phyloP scores from a whole-genome alignment of 37 sponge, comb jelly and placozoan genomes.

The Spongilla lacustris region DNA sequence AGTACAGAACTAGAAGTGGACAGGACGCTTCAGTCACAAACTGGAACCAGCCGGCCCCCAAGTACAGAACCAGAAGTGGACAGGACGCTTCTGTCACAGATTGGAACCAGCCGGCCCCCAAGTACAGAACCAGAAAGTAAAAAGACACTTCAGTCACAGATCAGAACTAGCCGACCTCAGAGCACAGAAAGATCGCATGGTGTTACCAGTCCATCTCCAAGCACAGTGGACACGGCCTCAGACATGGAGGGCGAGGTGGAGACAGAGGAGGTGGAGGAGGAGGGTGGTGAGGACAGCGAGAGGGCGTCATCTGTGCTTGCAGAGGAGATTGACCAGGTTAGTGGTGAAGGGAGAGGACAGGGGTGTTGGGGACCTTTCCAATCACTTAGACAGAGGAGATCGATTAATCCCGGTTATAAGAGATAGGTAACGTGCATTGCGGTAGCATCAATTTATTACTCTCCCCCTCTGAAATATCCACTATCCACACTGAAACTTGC shows the following conservation, averaged over 20 bases:
- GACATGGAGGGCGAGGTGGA: constrained; percentile 18
- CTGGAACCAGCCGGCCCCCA: not conserved
- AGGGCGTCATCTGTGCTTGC: not conserved
- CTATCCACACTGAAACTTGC: too few species aligned
- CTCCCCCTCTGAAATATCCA: too few species aligned
- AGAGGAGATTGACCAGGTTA: constrained; percentile 32
- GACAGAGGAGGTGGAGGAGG: constrained; percentile 23
- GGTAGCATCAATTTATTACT: too few species aligned
- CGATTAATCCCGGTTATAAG: too few species aligned
- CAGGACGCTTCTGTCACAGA: not conserved
- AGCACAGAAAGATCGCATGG: not conserved
- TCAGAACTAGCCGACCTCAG: not conserved
- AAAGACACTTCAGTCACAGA: not conserved
- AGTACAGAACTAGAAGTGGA: constrained; percentile 5
- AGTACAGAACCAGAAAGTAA: not conserved
- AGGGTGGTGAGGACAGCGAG: not conserved
- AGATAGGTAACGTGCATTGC: too few species aligned
- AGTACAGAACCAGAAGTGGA: constrained; percentile 2
- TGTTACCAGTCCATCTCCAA: not conserved
- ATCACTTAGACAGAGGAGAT: too few species aligned
- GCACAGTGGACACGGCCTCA: not conserved
- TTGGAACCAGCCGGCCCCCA: not conserved
- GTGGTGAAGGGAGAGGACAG: not conserved
- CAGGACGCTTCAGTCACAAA: not conserved
- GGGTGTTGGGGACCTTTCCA: too few species aligned